Conservation (phyloP, 1,140 invertebrate genomes). For the Nixonia krombeini region DNA sequence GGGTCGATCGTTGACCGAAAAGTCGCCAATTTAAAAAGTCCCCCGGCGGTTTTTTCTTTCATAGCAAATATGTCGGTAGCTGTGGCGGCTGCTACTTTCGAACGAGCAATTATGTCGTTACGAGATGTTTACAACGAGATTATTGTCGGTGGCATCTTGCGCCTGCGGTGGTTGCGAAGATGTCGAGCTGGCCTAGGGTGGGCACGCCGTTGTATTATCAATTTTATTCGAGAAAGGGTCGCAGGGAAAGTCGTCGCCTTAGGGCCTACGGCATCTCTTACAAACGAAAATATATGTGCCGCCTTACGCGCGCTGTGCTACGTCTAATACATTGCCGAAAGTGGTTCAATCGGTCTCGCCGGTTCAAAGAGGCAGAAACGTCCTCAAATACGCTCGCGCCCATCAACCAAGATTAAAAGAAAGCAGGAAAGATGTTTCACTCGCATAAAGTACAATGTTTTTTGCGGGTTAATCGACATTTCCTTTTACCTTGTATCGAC, state of each 20-base stretch:
- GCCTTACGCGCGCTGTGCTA: slow-evolving; percentile 21
- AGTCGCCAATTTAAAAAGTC: slow-evolving; percentile 73
- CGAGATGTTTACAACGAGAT: slow-evolving; percentile 72
- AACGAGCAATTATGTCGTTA: slow-evolving; percentile 72
- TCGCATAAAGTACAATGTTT: too few species aligned
- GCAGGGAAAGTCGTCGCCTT: slow-evolving; percentile 45
- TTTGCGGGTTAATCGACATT: too few species aligned
- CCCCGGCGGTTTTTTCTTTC: slow-evolving; percentile 62
- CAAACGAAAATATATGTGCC: slow-evolving; percentile 29
- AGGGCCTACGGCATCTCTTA: slow-evolving; percentile 33
- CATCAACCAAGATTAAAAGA: slow-evolving; percentile 41
- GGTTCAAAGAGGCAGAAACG: not conserved
- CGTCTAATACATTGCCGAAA: slow-evolving; percentile 38
- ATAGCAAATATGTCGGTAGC: too few species aligned
- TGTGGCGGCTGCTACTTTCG: slow-evolving; percentile 48
- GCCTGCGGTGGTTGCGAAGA: slow-evolving; percentile 57
- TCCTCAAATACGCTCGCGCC: slow-evolving; percentile 17
- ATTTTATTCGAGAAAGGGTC: slow-evolving; percentile 63
- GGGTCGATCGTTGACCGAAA: slow-evolving; percentile 73
- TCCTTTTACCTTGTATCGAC: too few species aligned
- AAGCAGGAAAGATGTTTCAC: slow-evolving; percentile 19
- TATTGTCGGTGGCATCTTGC: slow-evolving; percentile 70
- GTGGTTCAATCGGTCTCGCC: slow-evolving; percentile 38
- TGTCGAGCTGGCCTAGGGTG: slow-evolving; percentile 38
- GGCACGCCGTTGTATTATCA: slow-evolving; percentile 57